Base-by-base conservation (phyloP, 2,113 vertebrate species). In the Periophthalmodon schlosseri region DNA sequence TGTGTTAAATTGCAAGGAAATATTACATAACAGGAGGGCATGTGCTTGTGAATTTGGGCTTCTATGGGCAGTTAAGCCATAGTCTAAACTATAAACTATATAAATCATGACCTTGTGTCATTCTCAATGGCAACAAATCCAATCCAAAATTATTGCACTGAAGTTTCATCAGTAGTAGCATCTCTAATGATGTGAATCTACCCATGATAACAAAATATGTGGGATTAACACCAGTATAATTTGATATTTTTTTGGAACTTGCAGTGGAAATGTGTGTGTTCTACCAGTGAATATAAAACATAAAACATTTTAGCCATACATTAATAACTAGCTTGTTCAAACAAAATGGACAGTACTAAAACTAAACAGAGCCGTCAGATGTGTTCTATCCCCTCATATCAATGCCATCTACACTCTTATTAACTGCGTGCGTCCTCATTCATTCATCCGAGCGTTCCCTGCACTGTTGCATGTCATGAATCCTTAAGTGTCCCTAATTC, bases 401-500 rank as follows among this genome's bases (percentile, higher is more conserved):
- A 75, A 68, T 50, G 34, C 60, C 56, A 73, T 79, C 74, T 70
- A 10, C 56, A 57, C 72, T 70, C 56, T 78, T 75, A 86, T 82
- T 79, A 89, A 80, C 63, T 74, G 16, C 0, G 18, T 71, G 73
- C 12, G 36, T 75, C 73, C 68, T 63, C 50, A 52, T 80, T 81
- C 80, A 52, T 74, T 76, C 73, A 75, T 70, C 12, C 49, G 70
- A 77, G 66, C 0, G 67, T 81, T 49, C 60, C 21, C 69, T 75
- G 61, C 28, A 3, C 57, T 76, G 58, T 63, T 75, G 81, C 89
- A 86, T 85, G 83, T 87, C 86, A 89, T 87, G 87, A 91, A 92
- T 91, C 80, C 50, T 3, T 89, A 87, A 91, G 88, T 74, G 80
- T 80, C 80, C 86, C 81, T 80, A 84, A 88, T 89, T 89, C 84